A percentile compares a stretch with the other conserved stretches of the same genome.
Conservation (phyloP, 2,797 vertebrate genomes). For the Ibycter americanus region DNA sequence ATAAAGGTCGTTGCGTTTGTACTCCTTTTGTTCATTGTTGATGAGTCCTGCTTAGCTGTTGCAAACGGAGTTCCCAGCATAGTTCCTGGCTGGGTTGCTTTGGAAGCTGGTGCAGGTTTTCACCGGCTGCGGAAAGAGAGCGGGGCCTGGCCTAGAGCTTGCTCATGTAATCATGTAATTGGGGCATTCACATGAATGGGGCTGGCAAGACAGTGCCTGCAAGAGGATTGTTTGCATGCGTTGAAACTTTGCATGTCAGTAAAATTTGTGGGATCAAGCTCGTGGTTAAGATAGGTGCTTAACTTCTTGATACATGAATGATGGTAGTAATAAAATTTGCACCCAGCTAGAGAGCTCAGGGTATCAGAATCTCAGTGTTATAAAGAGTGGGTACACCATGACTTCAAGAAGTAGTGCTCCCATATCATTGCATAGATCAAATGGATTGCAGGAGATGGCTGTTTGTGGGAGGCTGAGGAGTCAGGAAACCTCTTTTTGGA, state of each 20-base stretch:
- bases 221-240: not conserved
- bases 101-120: not conserved
- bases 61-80: not conserved
- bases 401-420: not conserved
- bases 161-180: not conserved
- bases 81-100: not conserved
- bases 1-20: not conserved
- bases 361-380: not conserved
- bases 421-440: not conserved
- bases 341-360: not conserved
- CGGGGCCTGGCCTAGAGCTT: not conserved
- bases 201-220: not conserved
- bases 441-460: not conserved
- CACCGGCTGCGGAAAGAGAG: not conserved
- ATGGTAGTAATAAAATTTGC: not conserved
- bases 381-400: not conserved
- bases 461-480: not conserved
- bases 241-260: not conserved
- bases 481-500: not conserved
- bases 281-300: not conserved
- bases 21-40: not conserved
- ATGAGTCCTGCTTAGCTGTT: not conserved
- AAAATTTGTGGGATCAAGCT: not conserved
- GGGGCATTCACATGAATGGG: not conserved
- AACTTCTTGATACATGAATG: not conserved